Percentiles rank a stretch among this genome's conserved stretches.
Conservation (phyloP, 30 jellyfish, hydroid and myxozoan genomes). For the Pseudorhiza aurosa region DNA sequence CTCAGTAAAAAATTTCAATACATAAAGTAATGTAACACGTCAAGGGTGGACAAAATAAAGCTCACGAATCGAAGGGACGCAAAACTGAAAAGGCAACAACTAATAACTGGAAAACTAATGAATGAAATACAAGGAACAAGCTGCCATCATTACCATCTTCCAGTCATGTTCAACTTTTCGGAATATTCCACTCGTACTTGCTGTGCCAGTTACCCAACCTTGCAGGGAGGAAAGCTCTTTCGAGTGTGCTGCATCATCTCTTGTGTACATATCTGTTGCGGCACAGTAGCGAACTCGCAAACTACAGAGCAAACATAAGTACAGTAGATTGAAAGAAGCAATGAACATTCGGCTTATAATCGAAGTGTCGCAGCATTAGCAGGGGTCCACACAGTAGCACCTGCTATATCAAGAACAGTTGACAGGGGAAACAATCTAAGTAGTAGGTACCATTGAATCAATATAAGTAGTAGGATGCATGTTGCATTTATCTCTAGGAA, state of each 20-base stretch:
- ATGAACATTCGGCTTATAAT: too few relatives aligned
- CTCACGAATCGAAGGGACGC: background rate
- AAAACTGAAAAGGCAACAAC: too few relatives aligned
- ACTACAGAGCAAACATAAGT: slow-evolving; percentile 28
- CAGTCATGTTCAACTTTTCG: slow-evolving; percentile 86
- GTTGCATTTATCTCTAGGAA: too few relatives aligned
- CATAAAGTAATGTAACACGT: background rate
- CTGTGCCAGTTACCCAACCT: slow-evolving; percentile 79
- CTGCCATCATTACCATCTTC: slow-evolving; percentile 76
- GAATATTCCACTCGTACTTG: slow-evolving; percentile 19
- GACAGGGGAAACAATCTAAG: too few relatives aligned
- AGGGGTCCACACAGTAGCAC: too few relatives aligned
- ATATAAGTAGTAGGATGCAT: too few relatives aligned
- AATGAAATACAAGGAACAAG: background rate
- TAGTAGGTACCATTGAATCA: too few relatives aligned
- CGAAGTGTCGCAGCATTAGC: too few relatives aligned
- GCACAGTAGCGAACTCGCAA: slow-evolving; percentile 56
- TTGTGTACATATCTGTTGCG: slow-evolving; percentile 50
- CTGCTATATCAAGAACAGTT: too few relatives aligned
- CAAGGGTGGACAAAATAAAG: background rate
- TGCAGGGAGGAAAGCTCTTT: background rate
- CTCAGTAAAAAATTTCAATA: background rate
- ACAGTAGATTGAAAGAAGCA: too few relatives aligned
- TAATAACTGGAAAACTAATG: background rate
- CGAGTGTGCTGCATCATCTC: slow-evolving; percentile 3